Conservation (phyloP, 2,113 vertebrate species). For the Cebus imitator region DNA sequence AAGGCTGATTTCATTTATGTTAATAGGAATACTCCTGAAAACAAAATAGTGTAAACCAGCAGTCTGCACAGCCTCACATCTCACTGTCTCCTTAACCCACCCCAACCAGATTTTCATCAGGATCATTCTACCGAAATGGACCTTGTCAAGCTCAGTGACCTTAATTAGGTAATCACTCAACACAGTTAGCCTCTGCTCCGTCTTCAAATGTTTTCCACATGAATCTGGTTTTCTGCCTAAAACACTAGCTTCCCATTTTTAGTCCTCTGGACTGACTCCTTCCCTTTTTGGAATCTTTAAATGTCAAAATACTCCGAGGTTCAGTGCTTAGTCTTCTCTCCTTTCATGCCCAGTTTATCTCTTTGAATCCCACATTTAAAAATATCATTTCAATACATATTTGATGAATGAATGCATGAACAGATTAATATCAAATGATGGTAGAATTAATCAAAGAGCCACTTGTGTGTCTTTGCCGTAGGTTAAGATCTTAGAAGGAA, state of each 20-base stretch:
- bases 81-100: not conserved
- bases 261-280: not conserved
- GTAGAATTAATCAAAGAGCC: constrained; percentile 40
- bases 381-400: constrained; percentile 30
- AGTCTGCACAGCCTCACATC: not conserved
- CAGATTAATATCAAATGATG: not conserved
- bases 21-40: not conserved
- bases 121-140: not conserved
- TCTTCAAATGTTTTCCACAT: not conserved
- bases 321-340: not conserved
- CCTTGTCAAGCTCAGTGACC: not conserved
- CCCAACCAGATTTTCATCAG: not conserved
- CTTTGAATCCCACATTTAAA: not conserved
- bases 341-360: not conserved
- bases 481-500: not conserved
- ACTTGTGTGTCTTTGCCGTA: not conserved
- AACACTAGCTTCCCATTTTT: not conserved
- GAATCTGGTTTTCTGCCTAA: not conserved
- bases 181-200: not conserved
- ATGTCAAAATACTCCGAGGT: no score
- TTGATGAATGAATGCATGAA: not conserved
- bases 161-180: not conserved
- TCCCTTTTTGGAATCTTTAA: not conserved
- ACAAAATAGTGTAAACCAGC: not conserved
- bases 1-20: not conserved